Conservation (phyloP, 1,140 invertebrate species). For the Trissolcus basalis region DNA sequence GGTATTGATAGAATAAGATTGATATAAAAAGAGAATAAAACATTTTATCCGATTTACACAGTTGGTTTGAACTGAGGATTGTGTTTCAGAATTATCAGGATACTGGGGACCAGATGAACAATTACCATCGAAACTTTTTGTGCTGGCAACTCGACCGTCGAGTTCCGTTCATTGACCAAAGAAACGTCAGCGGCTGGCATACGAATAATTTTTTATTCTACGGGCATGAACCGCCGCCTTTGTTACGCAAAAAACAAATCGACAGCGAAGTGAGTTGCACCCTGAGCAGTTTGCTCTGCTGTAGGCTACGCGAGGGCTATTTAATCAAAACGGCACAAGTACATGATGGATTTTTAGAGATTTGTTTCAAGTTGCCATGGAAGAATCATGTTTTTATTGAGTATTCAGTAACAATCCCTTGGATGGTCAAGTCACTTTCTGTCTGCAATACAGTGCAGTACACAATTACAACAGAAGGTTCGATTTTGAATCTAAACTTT, state of each 20-base stretch:
- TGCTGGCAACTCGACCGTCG: conserved; percentile 84
- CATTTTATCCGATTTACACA: too few species aligned
- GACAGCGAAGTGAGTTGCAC: conserved; percentile 81
- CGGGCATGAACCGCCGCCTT: conserved; percentile 75
- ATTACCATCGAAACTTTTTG: conserved; percentile 84
- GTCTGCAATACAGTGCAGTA: conserved; percentile 77
- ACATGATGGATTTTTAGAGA: conserved; percentile 79
- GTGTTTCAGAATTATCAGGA: conserved; percentile 70
- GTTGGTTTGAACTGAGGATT: not conserved
- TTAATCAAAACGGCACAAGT: conserved; percentile 79
- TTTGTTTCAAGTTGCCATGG: conserved; percentile 84
- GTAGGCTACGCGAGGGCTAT: conserved; percentile 88
- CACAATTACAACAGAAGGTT: conserved; percentile 80
- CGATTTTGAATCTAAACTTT: too few species aligned
- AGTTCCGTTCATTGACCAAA: conserved; percentile 41
- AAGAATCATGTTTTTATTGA: conserved; percentile 85
- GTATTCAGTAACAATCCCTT: conserved; percentile 80
- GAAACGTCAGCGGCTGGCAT: conserved; percentile 71
- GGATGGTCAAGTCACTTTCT: conserved; percentile 76
- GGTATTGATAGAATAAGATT: too few species aligned
- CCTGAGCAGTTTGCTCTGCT: conserved; percentile 83
- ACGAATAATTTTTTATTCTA: conserved; percentile 79
- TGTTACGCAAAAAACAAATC: conserved; percentile 82
- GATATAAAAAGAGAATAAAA: not conserved
- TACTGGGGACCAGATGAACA: conserved; percentile 78